Evolutionary conservation across 2,797 vertebrate genomes (phyloP).

Genomic region (Coregonus suidteri): DNA sequence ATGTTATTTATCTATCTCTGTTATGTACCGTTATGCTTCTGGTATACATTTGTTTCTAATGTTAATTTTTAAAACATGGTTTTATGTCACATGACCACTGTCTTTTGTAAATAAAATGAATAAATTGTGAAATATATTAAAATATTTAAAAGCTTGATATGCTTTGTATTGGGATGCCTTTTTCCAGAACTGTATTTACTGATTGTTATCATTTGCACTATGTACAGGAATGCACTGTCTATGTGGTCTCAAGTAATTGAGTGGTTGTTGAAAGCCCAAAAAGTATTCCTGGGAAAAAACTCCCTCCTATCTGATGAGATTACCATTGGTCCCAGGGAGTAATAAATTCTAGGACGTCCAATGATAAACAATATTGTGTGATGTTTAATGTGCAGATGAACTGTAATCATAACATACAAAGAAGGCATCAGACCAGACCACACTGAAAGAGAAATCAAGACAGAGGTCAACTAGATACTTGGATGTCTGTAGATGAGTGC

Average conservation of each 20-base stretch:
- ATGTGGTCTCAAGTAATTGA: not conserved
- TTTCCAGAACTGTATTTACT: not conserved
- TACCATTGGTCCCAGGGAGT: not conserved
- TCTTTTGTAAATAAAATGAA: constrained; percentile 81
- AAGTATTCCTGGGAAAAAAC: not conserved
- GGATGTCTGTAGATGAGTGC: not conserved
- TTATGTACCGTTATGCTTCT: constrained; percentile 69
- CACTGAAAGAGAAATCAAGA: no score
- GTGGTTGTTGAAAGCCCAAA: not conserved
- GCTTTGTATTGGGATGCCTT: constrained; percentile 10
- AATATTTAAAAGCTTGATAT: constrained; percentile 65
- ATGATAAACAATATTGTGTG: not conserved
- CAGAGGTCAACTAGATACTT: not conserved
- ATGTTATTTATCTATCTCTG: constrained; percentile 67
- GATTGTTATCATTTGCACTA: not conserved
- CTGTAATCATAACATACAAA: not conserved
- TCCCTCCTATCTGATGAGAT: not conserved
- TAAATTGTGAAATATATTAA: constrained; percentile 80
- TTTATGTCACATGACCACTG: constrained; percentile 75
- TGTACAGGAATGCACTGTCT: not conserved
- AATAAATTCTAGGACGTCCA: not conserved
- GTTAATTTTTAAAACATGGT: constrained; percentile 72
- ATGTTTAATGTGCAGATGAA: not conserved
- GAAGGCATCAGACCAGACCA: not conserved
- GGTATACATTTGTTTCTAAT: constrained; percentile 70